Evolutionary conservation across 2,113 vertebrate species (phyloP).

Genomic region (Gnathonemus echidnorhynchus): DNA sequence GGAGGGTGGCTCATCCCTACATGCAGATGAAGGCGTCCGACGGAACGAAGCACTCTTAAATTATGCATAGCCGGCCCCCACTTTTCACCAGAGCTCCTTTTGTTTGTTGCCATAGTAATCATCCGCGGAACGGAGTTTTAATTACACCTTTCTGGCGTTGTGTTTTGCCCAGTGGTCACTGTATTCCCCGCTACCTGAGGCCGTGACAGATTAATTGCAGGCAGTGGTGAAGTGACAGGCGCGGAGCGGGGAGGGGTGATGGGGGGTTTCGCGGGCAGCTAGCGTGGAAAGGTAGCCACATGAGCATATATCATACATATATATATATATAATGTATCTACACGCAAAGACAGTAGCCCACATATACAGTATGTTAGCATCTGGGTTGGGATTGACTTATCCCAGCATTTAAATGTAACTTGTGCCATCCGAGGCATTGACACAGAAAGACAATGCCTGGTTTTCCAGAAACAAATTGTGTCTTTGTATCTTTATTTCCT

Average conservation of each 20-base stretch:
- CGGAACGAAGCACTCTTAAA: constrained; percentile 5
- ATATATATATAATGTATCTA: neutral
- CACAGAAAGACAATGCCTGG: neutral
- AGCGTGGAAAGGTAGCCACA: neutral
- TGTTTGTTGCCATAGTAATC: constrained; percentile 31
- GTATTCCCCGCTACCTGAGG: neutral
- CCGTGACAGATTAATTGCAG: constrained; percentile 10
- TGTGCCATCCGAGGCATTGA: too few species aligned
- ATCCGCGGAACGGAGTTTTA: constrained; percentile 21
- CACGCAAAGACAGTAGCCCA: neutral
- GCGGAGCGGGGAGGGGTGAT: neutral
- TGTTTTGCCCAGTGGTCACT: constrained; percentile 14
- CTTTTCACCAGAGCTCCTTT: constrained; percentile 24
- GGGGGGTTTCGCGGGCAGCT: neutral
- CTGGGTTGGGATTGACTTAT: neutral
- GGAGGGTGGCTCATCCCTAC: neutral
- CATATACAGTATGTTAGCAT: neutral
- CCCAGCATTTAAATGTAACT: neutral
- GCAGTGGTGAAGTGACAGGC: neutral
- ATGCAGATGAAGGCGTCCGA: constrained; percentile 15
- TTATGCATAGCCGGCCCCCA: constrained; percentile 16
- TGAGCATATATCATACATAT: neutral
- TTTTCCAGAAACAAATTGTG: neutral
- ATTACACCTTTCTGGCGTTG: constrained; percentile 17
- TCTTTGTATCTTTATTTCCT: neutral